Evolutionary conservation across 2,888 invertebrate genomes (phyloP).

Genomic region (Sturmia bella): DNA sequence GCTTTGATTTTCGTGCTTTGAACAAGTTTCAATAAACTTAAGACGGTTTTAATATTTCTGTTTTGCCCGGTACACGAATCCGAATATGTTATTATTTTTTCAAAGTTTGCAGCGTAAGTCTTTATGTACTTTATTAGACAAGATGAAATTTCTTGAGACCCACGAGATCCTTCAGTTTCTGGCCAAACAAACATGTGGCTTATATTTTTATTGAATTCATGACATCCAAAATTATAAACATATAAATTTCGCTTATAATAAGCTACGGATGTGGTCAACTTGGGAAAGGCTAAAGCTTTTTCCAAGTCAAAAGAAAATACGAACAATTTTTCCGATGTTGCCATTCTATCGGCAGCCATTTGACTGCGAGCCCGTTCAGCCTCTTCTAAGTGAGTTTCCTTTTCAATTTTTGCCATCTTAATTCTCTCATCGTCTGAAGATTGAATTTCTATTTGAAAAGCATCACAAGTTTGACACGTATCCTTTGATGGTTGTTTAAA

Average conservation of each 20-base stretch:
- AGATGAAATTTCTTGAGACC: constrained; percentile 67
- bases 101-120: constrained; percentile 38
- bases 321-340: constrained; percentile 51
- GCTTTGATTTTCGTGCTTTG: too few relatives aligned
- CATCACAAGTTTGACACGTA: constrained; percentile 66
- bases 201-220: constrained; percentile 70
- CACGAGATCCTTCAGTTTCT: constrained; percentile 73
- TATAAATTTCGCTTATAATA: constrained; percentile 61
- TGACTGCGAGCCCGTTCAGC: constrained; percentile 33
- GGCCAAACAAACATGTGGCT: constrained; percentile 71
- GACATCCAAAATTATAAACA: constrained; percentile 62
- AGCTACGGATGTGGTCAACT: constrained; percentile 25
- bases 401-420: constrained; percentile 71
- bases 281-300: constrained; percentile 71
- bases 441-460: constrained; percentile 62
- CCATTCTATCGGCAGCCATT: constrained; percentile 7
- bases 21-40: too few relatives aligned
- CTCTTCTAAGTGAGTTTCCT: constrained; percentile 70
- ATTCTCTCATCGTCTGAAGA: constrained; percentile 62
- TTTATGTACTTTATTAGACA: constrained; percentile 45
- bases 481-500: constrained; percentile 72
- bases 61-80: constrained; percentile 40
- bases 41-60: too few relatives aligned
- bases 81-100: constrained; percentile 33
- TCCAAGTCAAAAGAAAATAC: constrained; percentile 70